Base-by-base conservation (phyloP, 2,888 invertebrate species). In the Lasioglossum oenotherae region DNA sequence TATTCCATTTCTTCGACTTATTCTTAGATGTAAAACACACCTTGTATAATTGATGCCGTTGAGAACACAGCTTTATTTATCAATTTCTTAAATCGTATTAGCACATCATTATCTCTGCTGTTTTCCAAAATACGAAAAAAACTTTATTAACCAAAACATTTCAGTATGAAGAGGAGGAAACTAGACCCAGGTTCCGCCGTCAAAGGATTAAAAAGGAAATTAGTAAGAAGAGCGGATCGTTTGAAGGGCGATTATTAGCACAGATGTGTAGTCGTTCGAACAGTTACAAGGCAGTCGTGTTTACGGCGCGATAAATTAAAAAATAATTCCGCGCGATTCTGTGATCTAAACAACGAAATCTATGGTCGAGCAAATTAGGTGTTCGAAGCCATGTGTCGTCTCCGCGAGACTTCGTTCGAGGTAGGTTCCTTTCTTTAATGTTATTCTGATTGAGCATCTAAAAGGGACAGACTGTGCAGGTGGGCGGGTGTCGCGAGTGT, bases 381-480 rank as follows among this genome's bases (percentile, higher is more conserved):
- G 38, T 38, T 60, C 72, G 49, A 77, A 85, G 78, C 71, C 72
- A 60, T 75, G 57, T 69, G 81, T 85, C 79, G 81, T 81, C 73
- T 80, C 73, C 53, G 80, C 75, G 78, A 83, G 78, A 88, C 79
- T 83, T 81, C 71, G 74, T 89, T 87, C 90, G 90, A 90, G 90
- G 90, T 90, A 90, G 90, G 88, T 90, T 89, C 49, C 67, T 69
- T 67, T 71, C 78, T 81, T 72, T 41, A 79, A 86, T 64, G 35
- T 82, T 87, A 86, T 74, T 79, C 69, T 73, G 82, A 85, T 87
- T 86, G 86, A 87, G 82, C 87, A 77, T 87, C 78, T 79, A 82
- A 74, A 74, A 82, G 78, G 85, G 82, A 78, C 78, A 87, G 82
- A 82, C 31, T 74, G 85, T 57, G 81, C 60, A 71, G 53, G 76